Conservation (phyloP, 2,113 vertebrate species). For the Zingel zingel region DNA sequence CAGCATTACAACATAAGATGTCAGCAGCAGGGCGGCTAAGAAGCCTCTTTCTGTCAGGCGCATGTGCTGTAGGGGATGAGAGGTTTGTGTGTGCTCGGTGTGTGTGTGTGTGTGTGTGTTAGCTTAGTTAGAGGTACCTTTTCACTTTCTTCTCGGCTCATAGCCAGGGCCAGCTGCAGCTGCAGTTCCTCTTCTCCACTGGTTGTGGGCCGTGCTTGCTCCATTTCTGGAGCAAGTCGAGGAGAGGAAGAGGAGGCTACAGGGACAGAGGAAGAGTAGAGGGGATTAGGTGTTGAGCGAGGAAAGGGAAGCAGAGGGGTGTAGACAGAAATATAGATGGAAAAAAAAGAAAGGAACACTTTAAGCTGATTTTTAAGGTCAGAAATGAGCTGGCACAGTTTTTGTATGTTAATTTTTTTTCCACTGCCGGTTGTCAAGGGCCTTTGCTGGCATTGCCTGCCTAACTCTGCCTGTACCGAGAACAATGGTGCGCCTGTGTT, state of each 20-base stretch:
- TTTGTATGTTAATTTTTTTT: conserved; percentile 77
- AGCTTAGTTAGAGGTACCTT: conserved; percentile 85
- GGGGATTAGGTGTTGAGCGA: conserved; percentile 21
- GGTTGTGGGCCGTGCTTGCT: conserved; percentile 92
- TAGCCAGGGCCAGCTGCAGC: conserved; percentile 95
- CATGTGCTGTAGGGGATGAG: conserved; percentile 33
- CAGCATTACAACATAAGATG: conserved; percentile 32
- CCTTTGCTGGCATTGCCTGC: conserved; percentile 77
- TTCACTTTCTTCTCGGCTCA: conserved; percentile 96
- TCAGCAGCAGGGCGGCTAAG: conserved; percentile 33
- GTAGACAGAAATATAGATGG: conserved; percentile 19
- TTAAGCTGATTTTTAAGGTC: conserved; percentile 48
- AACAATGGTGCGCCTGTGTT: conserved; percentile 85
- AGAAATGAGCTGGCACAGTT: conserved; percentile 62
- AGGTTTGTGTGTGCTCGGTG: conserved; percentile 20
- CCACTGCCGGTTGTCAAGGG: conserved; percentile 70
- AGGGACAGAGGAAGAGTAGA: conserved; percentile 49
- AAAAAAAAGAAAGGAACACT: conserved; percentile 47
- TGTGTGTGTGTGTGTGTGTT: conserved; percentile 25
- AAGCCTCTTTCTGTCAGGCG: conserved; percentile 39
- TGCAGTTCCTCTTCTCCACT: conserved; percentile 96
- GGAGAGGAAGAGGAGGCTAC: conserved; percentile 91
- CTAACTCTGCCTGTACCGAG: conserved; percentile 66
- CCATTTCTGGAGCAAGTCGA: conserved; percentile 89
- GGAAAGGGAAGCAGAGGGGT: not conserved